A percentile compares a stretch with the other conserved stretches of the same genome.
Evolutionary conservation across 1,140 invertebrate species (phyloP).

Genomic region (Schlechtendalia chinensis): DNA sequence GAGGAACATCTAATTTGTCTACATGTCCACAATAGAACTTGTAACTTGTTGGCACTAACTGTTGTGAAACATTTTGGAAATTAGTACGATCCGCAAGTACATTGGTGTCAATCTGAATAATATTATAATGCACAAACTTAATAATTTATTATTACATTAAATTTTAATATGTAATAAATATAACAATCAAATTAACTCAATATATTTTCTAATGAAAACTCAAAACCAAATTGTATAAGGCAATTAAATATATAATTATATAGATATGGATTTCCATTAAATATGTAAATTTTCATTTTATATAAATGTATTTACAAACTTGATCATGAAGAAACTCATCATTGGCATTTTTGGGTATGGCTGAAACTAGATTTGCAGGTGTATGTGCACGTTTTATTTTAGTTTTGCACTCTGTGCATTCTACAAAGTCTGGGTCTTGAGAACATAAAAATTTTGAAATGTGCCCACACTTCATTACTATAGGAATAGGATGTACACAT

Average conservation of each 20-base stretch:
- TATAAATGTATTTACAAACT: background rate
- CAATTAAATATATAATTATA: too few relatives aligned
- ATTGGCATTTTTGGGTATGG: background rate
- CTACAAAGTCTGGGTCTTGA: background rate
- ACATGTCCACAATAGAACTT: background rate
- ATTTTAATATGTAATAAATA: background rate
- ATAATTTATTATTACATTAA: background rate
- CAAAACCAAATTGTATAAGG: background rate
- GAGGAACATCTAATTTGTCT: too few relatives aligned
- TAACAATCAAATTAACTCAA: background rate
- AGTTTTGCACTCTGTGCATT: constrained; percentile 17
- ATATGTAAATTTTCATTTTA: background rate
- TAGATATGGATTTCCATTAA: background rate
- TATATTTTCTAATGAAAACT: background rate
- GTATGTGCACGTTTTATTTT: background rate
- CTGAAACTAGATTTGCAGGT: background rate
- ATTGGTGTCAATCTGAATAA: background rate
- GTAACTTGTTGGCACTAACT: background rate
- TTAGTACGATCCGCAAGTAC: background rate
- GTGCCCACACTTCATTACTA: constrained; percentile 29
- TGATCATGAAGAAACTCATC: background rate
- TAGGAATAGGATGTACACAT: constrained; percentile 16
- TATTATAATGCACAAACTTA: background rate
- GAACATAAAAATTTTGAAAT: constrained; percentile 7
- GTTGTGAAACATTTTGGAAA: background rate